A percentile compares a stretch with the other conserved stretches of the same genome.
These are phyloP conservation scores for Pygmarrhopalites habei DNA, from an alignment of 1,140 invertebrate species.

Conservation along the genomic window DNA sequence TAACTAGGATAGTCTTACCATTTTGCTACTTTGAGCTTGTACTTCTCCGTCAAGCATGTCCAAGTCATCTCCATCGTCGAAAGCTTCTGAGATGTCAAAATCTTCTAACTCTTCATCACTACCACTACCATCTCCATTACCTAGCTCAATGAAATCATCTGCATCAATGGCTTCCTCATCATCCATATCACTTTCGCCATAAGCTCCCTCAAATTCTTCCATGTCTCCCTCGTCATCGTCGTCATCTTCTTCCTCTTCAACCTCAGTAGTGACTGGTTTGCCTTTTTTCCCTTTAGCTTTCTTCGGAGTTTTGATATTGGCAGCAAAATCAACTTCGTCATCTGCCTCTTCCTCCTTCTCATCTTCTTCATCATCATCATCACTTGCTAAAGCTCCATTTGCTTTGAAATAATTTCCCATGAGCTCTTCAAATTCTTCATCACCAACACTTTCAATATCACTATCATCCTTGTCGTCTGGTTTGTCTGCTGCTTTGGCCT, in stretches of 20 bases:
- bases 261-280: constrained; percentile 41
- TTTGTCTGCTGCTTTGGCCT: constrained; percentile 43
- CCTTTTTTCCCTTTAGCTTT: constrained; percentile 19
- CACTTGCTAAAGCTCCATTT: constrained; percentile 18
- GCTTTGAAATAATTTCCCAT: constrained; percentile 44
- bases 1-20: too few relatives aligned
- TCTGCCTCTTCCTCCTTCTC: too few relatives aligned
- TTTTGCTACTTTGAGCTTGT: too few relatives aligned
- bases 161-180: constrained; percentile 43
- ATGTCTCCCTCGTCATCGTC: constrained; percentile 41
- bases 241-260: constrained; percentile 34
- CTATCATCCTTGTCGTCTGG: constrained; percentile 49
- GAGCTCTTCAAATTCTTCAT: constrained; percentile 83
- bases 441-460: constrained; percentile 73
- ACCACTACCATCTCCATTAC: constrained; percentile 36
- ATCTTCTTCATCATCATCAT: constrained; percentile 36
- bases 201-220: constrained; percentile 45
- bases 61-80: too few relatives aligned
- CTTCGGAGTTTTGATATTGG: constrained; percentile 26
- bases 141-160: constrained; percentile 36
- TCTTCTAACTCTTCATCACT: constrained; percentile 42
- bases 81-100: constrained; percentile 14
- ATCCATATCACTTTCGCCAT: constrained; percentile 44
- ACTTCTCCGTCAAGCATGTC: too few relatives aligned
- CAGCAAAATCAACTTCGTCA: constrained; percentile 37